A percentile compares a stretch with the other conserved stretches of the same genome.
These are phyloP conservation scores for Cotesia chilonis DNA, from an alignment of 1,140 invertebrate genomes.

Conservation along the genomic window DNA sequence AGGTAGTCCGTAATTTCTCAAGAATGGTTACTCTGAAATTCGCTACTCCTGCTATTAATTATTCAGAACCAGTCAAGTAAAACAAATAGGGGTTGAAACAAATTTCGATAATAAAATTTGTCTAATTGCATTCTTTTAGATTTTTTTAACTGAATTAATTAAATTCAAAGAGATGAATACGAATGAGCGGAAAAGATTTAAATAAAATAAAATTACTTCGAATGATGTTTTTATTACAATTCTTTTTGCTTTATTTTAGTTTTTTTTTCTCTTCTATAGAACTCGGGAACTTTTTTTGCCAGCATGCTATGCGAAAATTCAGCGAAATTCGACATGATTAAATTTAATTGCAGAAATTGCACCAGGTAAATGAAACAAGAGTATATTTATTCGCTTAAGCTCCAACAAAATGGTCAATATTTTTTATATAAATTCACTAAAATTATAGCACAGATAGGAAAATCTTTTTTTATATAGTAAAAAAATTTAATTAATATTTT, in stretches of 20 bases:
- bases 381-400: constrained; percentile 24
- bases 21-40: constrained; percentile 11
- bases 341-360: constrained; percentile 34
- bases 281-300: too few relatives aligned
- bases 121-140: constrained; percentile 35
- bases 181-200: constrained; percentile 6
- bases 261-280: not conserved
- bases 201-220: constrained; percentile 6
- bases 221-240: constrained; percentile 22
- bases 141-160: not conserved
- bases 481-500: too few relatives aligned
- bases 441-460: not conserved
- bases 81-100: constrained; percentile 22
- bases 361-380: constrained; percentile 17
- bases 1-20: constrained; percentile 10
- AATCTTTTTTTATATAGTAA: too few relatives aligned
- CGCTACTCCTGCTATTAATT: constrained; percentile 19
- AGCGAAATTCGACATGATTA: constrained; percentile 22
- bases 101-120: constrained; percentile 33
- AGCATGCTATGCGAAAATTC: not conserved
- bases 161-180: constrained; percentile 6
- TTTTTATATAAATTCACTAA: not conserved
- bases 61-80: constrained; percentile 14
- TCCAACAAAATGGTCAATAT: not conserved
- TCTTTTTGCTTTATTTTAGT: not conserved